Conservation (phyloP, 2,888 invertebrate species). For the Dicyrtoma fusca region DNA sequence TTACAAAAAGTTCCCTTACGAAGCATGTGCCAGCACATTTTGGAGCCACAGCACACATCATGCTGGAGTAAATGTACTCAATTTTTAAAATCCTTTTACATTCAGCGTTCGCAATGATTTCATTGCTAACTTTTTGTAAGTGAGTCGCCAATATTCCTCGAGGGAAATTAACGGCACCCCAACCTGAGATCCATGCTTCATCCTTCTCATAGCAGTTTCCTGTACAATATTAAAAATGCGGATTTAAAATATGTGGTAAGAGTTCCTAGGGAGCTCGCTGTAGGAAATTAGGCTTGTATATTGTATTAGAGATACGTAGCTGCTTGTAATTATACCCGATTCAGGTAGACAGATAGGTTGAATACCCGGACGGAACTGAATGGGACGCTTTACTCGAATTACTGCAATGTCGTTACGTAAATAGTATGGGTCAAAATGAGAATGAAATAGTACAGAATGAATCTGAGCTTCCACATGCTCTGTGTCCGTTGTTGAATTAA, state of each 20-base stretch:
- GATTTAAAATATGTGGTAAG: no score
- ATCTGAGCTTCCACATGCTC: conserved; percentile 57
- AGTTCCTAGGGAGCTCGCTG: no score
- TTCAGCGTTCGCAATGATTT: conserved; percentile 59
- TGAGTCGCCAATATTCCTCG: conserved; percentile 59
- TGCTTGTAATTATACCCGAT: conserved; percentile 56
- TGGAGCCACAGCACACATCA: conserved; percentile 60
- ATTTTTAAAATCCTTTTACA: conserved; percentile 59
- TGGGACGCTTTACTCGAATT: conserved; percentile 58
- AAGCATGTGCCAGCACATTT: conserved; percentile 60
- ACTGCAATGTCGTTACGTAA: conserved; percentile 61
- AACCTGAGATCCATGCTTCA: conserved; percentile 59
- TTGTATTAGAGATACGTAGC: no score
- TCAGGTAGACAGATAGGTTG: conserved; percentile 60
- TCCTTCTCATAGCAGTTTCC: conserved; percentile 58
- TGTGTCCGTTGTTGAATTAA: conserved; percentile 56
- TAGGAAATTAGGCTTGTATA: no score
- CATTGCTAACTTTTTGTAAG: conserved; percentile 59
- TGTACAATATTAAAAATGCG: no score
- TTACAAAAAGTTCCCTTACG: conserved; percentile 57
- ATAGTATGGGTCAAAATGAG: conserved; percentile 60
- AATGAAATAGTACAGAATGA: conserved; percentile 59
- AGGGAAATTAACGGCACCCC: conserved; percentile 60
- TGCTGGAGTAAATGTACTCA: conserved; percentile 59
- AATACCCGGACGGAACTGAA: conserved; percentile 58